A percentile compares a stretch with the other conserved stretches of the same genome.
Conservation (phyloP, 2,888 invertebrate genomes). For the Phaedon cochleariae region DNA sequence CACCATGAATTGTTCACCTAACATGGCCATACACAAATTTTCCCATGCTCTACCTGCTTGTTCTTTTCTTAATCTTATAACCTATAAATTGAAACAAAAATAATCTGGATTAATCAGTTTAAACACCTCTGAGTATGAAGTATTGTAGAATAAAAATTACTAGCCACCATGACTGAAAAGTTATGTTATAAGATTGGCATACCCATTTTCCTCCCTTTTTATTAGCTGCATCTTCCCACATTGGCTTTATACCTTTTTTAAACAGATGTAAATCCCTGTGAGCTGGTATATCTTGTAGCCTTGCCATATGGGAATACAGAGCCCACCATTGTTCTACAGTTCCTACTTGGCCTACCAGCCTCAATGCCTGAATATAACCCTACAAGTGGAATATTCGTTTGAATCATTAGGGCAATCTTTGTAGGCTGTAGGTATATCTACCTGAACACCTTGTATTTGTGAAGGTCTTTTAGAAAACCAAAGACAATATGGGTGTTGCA, state of each 20-base stretch:
- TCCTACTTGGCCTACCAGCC: conserved; percentile 86
- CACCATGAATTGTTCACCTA: conserved; percentile 95
- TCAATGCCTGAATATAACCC: conserved; percentile 76
- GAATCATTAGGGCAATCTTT: neutral
- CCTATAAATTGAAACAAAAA: conserved; percentile 57
- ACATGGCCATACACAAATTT: conserved; percentile 96
- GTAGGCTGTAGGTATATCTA: neutral
- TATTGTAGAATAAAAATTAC: too few species aligned
- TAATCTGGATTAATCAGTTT: too few species aligned
- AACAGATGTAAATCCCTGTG: conserved; percentile 96
- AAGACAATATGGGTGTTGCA: conserved; percentile 93
- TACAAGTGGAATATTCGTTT: conserved; percentile 41
- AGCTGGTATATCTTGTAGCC: conserved; percentile 89
- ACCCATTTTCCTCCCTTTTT: conserved; percentile 98
- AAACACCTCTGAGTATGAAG: too few species aligned
- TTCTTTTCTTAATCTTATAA: conserved; percentile 90
- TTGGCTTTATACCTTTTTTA: conserved; percentile 97
- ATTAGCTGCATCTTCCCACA: conserved; percentile 99
- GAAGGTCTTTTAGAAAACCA: conserved; percentile 70
- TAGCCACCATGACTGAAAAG: neutral
- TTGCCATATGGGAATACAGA: conserved; percentile 88
- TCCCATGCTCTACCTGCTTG: conserved; percentile 98
- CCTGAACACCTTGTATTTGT: conserved; percentile 66
- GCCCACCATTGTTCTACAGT: conserved; percentile 99
- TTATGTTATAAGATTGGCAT: conserved; percentile 36